These are phyloP conservation scores for Bubo blakistoni DNA, from an alignment of 2,113 vertebrate species.

Conservation along the genomic window DNA sequence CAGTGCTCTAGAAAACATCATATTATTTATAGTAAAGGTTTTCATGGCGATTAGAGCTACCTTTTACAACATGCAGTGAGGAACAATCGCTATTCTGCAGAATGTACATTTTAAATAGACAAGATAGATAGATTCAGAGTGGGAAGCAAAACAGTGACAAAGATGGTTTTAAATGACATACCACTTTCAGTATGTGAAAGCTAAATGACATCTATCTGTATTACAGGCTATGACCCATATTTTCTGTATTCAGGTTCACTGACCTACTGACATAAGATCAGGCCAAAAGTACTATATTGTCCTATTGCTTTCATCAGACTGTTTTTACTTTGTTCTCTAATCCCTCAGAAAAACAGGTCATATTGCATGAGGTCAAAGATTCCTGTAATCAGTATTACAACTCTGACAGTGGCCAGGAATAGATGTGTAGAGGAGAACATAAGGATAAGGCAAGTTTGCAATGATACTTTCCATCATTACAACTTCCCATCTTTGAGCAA, in stretches of 20 bases:
- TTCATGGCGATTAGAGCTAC: background rate
- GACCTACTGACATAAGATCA: background rate
- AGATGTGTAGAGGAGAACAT: background rate
- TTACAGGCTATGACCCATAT: background rate
- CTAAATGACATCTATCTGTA: background rate
- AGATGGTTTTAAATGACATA: background rate
- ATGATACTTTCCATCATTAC: background rate
- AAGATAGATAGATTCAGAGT: background rate
- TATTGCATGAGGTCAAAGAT: background rate
- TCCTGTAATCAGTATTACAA: background rate
- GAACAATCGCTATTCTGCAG: background rate
- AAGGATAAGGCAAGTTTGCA: background rate
- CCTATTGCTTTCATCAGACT: background rate
- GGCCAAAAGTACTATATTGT: background rate
- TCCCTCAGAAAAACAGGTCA: background rate
- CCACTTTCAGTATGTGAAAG: background rate
- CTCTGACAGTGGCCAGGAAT: background rate
- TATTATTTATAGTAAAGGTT: background rate
- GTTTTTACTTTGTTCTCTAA: background rate
- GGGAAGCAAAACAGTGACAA: background rate
- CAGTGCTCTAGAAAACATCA: background rate
- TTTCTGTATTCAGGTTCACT: background rate
- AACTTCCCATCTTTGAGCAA: background rate
- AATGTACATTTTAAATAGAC: background rate
- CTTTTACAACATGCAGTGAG: background rate